Percentiles rank a stretch among this genome's conserved stretches.
Conservation (phyloP, 2,797 vertebrate species). For the Adrianichthys oophorus region DNA sequence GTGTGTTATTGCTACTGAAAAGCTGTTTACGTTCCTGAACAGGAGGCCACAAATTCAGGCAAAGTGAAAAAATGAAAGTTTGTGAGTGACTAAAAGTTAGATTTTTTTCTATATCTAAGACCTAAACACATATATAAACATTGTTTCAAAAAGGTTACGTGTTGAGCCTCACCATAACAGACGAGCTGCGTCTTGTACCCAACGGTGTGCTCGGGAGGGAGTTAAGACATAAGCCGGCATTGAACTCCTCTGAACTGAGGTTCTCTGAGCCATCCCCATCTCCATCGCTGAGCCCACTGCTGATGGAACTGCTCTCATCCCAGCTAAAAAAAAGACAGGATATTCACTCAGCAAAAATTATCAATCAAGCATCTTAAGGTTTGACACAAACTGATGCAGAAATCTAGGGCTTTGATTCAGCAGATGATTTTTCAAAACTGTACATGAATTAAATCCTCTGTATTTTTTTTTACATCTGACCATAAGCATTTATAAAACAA, state of each 20-base stretch:
- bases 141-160: neutral
- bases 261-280: constrained; percentile 87
- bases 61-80: no score
- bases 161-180: constrained; percentile 84
- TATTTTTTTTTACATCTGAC: neutral
- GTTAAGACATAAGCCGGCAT: constrained; percentile 94
- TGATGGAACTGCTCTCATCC: constrained; percentile 99
- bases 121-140: neutral
- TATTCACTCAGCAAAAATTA: constrained; percentile 9
- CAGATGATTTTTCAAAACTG: constrained; percentile 1
- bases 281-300: constrained; percentile 95
- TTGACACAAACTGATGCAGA: constrained; percentile 1
- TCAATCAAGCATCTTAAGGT: constrained; percentile 2
- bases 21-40: no score
- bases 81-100: no score
- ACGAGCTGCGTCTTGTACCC: constrained; percentile 90
- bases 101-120: neutral
- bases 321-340: constrained; percentile 77
- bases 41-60: neutral
- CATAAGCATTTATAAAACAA: constrained; percentile 1
- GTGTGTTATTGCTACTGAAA: no score
- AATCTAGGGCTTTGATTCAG: constrained; percentile 29
- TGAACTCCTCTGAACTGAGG: constrained; percentile 98
- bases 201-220: constrained; percentile 93
- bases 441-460: no score